Percentiles rank a stretch among this genome's conserved stretches.
Conservation (phyloP, 2,888 invertebrate species). For the Balanococcus diminutus region DNA sequence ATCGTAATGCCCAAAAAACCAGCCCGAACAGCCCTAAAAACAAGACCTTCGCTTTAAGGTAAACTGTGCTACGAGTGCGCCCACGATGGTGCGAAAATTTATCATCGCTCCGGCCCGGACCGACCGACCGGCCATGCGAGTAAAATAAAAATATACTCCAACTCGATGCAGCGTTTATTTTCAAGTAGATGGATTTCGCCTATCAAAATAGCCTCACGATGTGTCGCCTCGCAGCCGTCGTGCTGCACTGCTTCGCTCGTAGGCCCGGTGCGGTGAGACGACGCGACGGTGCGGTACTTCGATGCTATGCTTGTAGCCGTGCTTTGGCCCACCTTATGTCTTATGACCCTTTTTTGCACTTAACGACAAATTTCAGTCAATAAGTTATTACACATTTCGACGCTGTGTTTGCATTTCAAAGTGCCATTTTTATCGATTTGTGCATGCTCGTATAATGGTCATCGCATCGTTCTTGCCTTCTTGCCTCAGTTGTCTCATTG, state of each 20-base stretch:
- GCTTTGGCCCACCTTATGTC: constrained; percentile 25
- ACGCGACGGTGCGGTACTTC: background rate
- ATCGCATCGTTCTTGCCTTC: no score
- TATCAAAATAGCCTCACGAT: constrained; percentile 52
- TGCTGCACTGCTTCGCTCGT: no score
- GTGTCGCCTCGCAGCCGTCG: background rate
- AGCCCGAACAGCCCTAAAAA: constrained; percentile 17
- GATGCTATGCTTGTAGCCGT: background rate
- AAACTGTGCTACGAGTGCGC: no score
- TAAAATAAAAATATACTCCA: constrained; percentile 50
- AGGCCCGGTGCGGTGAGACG: background rate
- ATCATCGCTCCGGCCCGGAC: background rate
- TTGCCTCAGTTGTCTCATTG: no score
- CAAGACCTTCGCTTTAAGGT: constrained; percentile 19
- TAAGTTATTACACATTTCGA: constrained; percentile 16
- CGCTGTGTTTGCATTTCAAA: constrained; percentile 37
- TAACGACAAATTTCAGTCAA: constrained; percentile 35
- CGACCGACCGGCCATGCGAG: background rate
- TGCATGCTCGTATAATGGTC: background rate
- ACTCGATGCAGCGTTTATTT: constrained; percentile 47
- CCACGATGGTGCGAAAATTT: constrained; percentile 1
- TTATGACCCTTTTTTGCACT: constrained; percentile 47
- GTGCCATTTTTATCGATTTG: constrained; percentile 5
- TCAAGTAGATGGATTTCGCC: constrained; percentile 55
- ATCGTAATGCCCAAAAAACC: constrained; percentile 3